A percentile compares a stretch with the other conserved stretches of the same genome.
Evolutionary conservation across 2,888 invertebrate genomes (phyloP).

Genomic region (Amphiduros pacificus): DNA sequence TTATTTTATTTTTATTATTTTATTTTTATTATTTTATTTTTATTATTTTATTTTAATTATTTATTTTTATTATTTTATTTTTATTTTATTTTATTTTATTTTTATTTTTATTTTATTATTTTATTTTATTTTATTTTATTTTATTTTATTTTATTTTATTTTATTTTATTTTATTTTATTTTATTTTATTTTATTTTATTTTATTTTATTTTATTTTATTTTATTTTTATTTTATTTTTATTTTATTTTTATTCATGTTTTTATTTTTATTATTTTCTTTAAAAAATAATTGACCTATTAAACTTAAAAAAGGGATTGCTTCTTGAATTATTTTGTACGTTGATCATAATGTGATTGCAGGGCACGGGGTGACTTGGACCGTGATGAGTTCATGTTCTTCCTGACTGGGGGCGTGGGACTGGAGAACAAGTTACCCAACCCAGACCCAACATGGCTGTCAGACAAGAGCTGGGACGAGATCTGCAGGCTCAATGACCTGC

Average conservation of each 20-base stretch:
- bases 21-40: neutral
- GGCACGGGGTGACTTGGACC: slow-evolving; percentile 54
- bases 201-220: neutral
- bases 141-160: neutral
- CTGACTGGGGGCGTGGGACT: slow-evolving; percentile 68
- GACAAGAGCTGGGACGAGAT: slow-evolving; percentile 82
- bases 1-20: neutral
- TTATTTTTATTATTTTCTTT: neutral
- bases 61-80: neutral
- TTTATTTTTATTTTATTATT: neutral
- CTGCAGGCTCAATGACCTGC: slow-evolving; percentile 70
- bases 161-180: neutral
- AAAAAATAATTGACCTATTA: neutral
- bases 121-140: neutral
- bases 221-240: neutral
- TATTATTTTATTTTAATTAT: neutral
- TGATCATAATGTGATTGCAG: too few relatives aligned
- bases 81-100: neutral
- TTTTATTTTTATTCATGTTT: neutral
- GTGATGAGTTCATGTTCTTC: slow-evolving; percentile 63
- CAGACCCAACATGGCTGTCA: slow-evolving; percentile 71
- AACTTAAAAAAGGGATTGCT: neutral
- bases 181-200: neutral
- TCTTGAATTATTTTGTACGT: neutral
- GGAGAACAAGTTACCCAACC: slow-evolving; percentile 71